phyloP scores from a whole-genome alignment of 2,113 vertebrate genomes.

The Vimba vimba region DNA sequence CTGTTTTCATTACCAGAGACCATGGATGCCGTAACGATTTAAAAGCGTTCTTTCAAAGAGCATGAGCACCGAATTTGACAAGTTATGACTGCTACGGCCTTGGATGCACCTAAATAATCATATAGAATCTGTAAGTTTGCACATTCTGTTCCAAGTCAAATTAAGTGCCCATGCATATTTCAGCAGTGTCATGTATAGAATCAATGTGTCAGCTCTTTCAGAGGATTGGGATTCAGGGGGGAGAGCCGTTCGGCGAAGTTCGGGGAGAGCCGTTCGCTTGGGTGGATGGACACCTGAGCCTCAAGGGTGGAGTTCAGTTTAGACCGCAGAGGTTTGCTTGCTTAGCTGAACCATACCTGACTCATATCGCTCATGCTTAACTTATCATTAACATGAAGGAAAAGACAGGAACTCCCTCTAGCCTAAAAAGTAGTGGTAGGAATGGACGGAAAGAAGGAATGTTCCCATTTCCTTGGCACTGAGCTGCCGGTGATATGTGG shows the following conservation, averaged over 20 bases:
- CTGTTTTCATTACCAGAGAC: background rate
- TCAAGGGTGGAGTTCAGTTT: constrained; percentile 23
- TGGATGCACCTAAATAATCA: background rate
- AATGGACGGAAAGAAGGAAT: constrained; percentile 3
- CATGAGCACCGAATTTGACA: too few species aligned
- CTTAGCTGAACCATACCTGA: constrained; percentile 15
- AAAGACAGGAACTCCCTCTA: constrained; percentile 1
- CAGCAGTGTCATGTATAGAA: background rate
- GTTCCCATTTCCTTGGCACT: constrained; percentile 45
- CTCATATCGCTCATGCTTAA: background rate
- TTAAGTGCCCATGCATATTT: constrained; percentile 14
- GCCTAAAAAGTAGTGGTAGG: background rate
- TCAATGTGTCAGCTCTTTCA: constrained; percentile 14
- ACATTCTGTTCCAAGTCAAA: background rate
- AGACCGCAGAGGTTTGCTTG: constrained; percentile 3
- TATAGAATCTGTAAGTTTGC: background rate
- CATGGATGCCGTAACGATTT: background rate
- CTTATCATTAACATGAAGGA: background rate
- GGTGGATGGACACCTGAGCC: constrained; percentile 10
- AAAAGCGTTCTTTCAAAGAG: background rate
- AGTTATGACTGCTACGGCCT: background rate
- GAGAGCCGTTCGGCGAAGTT: background rate
- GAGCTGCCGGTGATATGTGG: constrained; percentile 39
- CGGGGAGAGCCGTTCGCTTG: background rate
- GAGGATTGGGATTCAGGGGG: background rate